phyloP scores from a whole-genome alignment of 2,888 invertebrate genomes.

The Vannuccia rotundouncinata region DNA sequence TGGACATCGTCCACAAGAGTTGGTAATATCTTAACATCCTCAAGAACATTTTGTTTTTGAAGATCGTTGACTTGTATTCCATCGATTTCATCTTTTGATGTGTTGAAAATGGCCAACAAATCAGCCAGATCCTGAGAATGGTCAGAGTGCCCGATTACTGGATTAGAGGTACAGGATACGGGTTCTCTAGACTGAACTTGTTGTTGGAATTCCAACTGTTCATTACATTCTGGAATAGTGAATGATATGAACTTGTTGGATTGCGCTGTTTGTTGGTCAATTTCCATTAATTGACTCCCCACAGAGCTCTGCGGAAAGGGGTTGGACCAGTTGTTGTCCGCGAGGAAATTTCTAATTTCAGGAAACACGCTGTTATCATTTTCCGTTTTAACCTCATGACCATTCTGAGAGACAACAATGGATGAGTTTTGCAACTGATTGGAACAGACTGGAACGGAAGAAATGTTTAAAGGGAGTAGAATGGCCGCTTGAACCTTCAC shows the following conservation, averaged over 20 bases:
- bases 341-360: background rate
- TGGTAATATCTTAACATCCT: too few relatives aligned
- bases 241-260: background rate
- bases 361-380: too few relatives aligned
- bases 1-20: too few relatives aligned
- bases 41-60: too few relatives aligned
- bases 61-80: too few relatives aligned
- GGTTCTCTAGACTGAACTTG: background rate
- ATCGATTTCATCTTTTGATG: background rate
- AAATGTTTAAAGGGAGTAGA: background rate
- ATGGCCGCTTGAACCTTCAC: background rate
- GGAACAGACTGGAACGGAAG: background rate
- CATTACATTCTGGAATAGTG: background rate
- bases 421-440: background rate
- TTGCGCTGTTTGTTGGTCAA: background rate
- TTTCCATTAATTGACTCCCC: background rate
- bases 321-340: background rate
- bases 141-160: background rate
- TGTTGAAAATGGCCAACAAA: background rate
- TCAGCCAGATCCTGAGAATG: conserved; percentile 2
- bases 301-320: background rate
- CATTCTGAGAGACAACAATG: background rate
- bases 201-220: background rate
- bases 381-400: background rate
- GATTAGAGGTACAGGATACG: background rate